Conservation (phyloP, 2,113 vertebrate species). For the Oryzias javanicus region DNA sequence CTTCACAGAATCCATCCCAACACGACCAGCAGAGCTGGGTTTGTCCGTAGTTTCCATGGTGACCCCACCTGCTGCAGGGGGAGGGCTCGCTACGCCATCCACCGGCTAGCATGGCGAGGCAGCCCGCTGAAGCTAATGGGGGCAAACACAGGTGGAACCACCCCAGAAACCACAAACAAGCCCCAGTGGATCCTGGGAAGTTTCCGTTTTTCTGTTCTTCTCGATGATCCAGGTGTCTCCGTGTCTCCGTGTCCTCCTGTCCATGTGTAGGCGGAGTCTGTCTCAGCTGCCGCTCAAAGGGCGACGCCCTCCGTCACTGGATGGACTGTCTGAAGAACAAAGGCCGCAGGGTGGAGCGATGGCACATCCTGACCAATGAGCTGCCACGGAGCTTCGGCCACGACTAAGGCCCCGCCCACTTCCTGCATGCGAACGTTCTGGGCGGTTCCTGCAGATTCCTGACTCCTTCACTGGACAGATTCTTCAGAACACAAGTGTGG, state of each 20-base stretch:
- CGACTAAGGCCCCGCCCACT: conserved; percentile 40
- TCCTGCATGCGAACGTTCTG: background rate
- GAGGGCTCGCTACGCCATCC: no score
- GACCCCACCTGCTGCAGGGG: no score
- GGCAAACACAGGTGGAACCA: no score
- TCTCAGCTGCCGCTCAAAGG: conserved; percentile 78
- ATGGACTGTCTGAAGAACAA: conserved; percentile 81
- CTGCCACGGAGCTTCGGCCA: conserved; percentile 75
- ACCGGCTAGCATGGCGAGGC: no score
- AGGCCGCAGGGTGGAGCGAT: conserved; percentile 78
- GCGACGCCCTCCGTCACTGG: conserved; percentile 84
- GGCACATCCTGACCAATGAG: conserved; percentile 87
- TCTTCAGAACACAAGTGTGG: conserved; percentile 5
- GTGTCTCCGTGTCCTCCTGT: background rate
- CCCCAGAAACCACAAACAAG: no score
- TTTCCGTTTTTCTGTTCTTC: no score
- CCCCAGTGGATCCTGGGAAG: no score
- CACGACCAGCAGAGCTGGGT: no score
- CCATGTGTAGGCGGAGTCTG: conserved; percentile 77
- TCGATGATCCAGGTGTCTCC: no score
- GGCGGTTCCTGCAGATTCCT: background rate
- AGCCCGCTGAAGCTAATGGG: no score
- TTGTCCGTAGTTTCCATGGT: no score
- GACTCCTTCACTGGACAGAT: background rate
- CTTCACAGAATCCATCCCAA: no score